phyloP scores from a whole-genome alignment of 2,113 vertebrate genomes.

The Uropsilus gracilis region DNA sequence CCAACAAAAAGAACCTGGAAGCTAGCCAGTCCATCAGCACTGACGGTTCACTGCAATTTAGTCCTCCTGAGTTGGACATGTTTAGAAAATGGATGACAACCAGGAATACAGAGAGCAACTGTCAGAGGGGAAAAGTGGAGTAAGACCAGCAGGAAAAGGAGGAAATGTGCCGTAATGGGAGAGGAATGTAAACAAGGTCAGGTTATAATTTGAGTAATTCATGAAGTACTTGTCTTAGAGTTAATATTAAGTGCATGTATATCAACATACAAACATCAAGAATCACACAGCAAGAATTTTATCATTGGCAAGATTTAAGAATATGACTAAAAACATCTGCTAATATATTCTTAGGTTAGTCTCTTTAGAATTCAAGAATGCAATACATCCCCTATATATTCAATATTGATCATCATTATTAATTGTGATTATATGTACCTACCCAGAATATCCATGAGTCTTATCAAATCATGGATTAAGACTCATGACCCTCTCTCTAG shows the following conservation, averaged over 20 bases:
- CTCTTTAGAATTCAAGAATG: background rate
- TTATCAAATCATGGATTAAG: conserved; percentile 26
- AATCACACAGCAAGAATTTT: background rate
- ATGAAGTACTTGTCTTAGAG: background rate
- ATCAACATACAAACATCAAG: background rate
- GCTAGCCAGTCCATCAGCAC: conserved; percentile 43
- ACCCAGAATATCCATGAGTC: background rate
- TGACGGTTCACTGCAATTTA: background rate
- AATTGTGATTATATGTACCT: background rate
- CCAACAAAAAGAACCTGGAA: conserved; percentile 53
- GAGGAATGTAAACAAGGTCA: background rate
- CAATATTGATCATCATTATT: background rate
- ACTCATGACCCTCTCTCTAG: conserved; percentile 3
- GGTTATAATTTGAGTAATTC: background rate
- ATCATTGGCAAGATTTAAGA: background rate
- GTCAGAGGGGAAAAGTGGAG: background rate
- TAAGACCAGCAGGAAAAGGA: background rate
- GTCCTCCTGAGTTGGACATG: conserved; percentile 1
- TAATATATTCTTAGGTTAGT: background rate
- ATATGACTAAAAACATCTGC: background rate
- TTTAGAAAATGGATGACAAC: background rate
- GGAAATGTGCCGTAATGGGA: background rate
- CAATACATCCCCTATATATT: background rate
- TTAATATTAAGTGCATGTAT: background rate
- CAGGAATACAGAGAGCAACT: background rate